Evolutionary conservation across 1,140 invertebrate species (phyloP).

Genomic region (Psix sp.): DNA sequence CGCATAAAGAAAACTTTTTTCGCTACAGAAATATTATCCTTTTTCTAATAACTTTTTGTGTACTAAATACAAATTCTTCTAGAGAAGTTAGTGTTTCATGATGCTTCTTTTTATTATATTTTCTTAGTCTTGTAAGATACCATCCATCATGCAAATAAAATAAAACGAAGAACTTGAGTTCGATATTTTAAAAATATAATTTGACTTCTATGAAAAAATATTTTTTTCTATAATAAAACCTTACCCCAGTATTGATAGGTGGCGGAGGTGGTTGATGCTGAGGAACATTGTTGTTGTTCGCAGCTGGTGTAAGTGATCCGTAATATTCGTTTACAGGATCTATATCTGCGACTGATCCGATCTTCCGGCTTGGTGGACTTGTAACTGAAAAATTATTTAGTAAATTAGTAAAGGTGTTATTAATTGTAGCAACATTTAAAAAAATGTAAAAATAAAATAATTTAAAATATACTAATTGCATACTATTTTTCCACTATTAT

Average conservation of each 20-base stretch:
- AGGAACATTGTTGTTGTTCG: slow-evolving; percentile 74
- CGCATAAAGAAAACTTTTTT: no score
- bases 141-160: no score
- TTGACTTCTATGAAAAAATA: background rate
- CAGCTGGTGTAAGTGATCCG: slow-evolving; percentile 82
- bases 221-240: background rate
- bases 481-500: no score
- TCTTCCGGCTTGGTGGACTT: slow-evolving; percentile 82
- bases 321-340: slow-evolving; percentile 96
- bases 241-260: slow-evolving; percentile 70
- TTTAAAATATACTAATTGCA: no score
- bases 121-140: no score
- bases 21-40: no score
- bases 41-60: no score
- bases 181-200: no score
- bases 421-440: background rate
- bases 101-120: no score
- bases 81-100: no score
- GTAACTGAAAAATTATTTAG: slow-evolving; percentile 74
- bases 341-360: slow-evolving; percentile 96
- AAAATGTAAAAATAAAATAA: background rate
- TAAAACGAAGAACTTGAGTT: no score
- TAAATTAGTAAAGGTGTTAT: background rate
- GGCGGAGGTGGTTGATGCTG: slow-evolving; percentile 69
- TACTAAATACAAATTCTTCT: no score